Conservation (phyloP, 2,113 vertebrate genomes). For the Amphilophus citrinellus region DNA sequence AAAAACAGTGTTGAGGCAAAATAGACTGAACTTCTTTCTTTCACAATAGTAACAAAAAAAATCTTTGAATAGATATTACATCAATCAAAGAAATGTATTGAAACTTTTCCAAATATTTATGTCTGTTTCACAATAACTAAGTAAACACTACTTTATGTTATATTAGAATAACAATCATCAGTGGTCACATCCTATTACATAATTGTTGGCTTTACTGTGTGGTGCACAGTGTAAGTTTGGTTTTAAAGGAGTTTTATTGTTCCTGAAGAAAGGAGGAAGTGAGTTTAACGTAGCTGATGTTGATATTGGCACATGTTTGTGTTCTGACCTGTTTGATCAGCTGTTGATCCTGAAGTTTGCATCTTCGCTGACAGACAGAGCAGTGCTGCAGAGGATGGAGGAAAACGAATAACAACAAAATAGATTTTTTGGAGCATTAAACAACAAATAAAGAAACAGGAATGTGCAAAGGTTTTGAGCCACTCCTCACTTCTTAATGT, state of each 20-base stretch:
- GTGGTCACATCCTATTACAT: rapidly evolving
- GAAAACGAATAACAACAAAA: not conserved
- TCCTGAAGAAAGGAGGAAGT: rapidly evolving
- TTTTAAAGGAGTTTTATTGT: not conserved
- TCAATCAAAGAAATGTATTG: too few relatives aligned
- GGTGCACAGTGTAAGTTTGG: too few relatives aligned
- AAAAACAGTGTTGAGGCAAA: not conserved
- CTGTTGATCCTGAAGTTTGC: not conserved
- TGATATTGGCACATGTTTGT: not conserved
- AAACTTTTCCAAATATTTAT: not conserved
- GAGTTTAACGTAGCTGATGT: not conserved
- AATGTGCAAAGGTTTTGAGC: not conserved
- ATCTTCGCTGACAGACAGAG: not conserved
- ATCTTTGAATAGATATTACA: rapidly evolving
- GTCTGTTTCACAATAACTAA: rapidly evolving
- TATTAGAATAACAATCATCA: not conserved
- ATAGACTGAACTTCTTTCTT: not conserved
- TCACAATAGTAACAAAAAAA: too few relatives aligned
- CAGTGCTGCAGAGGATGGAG: not conserved
- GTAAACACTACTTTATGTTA: rapidly evolving
- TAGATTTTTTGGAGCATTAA: rapidly evolving
- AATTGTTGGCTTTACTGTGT: too few relatives aligned
- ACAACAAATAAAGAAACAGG: not conserved
- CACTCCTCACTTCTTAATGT: rapidly evolving
- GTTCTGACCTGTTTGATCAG: rapidly evolving